Conservation (phyloP, 2,797 vertebrate species). For the Coranthus polyacanthus region DNA sequence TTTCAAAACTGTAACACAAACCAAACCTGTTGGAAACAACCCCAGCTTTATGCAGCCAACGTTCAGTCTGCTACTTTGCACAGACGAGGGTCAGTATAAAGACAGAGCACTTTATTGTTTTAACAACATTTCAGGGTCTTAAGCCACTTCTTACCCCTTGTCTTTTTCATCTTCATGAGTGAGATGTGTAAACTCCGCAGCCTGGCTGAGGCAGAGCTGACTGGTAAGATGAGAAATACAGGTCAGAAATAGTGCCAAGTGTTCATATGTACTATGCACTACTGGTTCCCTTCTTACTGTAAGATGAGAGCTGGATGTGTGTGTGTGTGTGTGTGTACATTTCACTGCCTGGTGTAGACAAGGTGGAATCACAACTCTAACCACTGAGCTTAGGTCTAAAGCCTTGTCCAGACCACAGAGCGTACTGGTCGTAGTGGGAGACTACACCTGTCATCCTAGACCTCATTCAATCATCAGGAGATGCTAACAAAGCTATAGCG, state of each 20-base stretch:
- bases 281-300: conserved; percentile 32
- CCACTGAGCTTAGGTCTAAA: conserved; percentile 39
- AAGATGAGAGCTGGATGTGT: conserved; percentile 5
- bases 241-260: conserved; percentile 44
- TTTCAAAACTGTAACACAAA: conserved; percentile 24
- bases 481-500: conserved; percentile 44
- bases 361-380: conserved; percentile 53
- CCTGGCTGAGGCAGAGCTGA: conserved; percentile 5
- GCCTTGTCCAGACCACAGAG: conserved; percentile 61
- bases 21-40: conserved; percentile 10
- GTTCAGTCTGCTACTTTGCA: conserved; percentile 12
- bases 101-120: conserved; percentile 36
- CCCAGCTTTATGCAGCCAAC: background rate
- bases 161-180: conserved; percentile 1
- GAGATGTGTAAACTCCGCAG: conserved; percentile 32
- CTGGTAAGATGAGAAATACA: conserved; percentile 29
- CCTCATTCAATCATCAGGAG: conserved; percentile 51
- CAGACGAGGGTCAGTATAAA: conserved; percentile 4
- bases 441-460: conserved; percentile 69
- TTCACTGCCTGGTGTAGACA: no score
- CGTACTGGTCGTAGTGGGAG: conserved; percentile 26
- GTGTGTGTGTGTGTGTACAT: conserved; percentile 12
- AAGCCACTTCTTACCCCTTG: background rate
- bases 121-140: conserved; percentile 2
- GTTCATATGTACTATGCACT: conserved; percentile 50